A percentile compares a stretch with the other conserved stretches of the same genome.
Evolutionary conservation across 2,797 vertebrate genomes (phyloP).

Genomic region (Tinamus major): DNA sequence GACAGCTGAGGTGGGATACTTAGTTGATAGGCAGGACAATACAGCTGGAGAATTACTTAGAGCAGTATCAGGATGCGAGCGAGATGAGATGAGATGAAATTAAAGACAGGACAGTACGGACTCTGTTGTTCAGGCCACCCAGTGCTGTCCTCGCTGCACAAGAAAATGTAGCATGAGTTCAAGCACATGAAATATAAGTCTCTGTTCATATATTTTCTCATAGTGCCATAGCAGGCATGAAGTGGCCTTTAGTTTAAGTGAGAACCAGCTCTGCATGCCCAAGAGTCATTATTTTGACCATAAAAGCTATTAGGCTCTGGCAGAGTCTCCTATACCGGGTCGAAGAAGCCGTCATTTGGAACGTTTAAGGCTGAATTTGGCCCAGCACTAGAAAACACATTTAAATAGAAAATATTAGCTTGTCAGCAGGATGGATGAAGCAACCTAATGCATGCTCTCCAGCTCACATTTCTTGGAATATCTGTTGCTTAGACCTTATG

Average conservation of each 20-base stretch:
- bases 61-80: not conserved
- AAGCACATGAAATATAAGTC: not conserved
- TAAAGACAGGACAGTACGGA: not conserved
- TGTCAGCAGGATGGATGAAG: not conserved
- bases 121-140: not conserved
- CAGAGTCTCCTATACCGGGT: not conserved
- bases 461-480: not conserved
- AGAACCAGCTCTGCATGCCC: not conserved
- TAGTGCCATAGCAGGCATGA: not conserved
- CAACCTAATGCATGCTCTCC: not conserved
- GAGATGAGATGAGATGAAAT: not conserved
- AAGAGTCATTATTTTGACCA: not conserved
- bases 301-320: not conserved
- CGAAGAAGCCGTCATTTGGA: not conserved
- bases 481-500: not conserved
- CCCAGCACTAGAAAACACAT: not conserved
- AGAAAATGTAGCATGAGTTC: not conserved
- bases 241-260: constrained; percentile 6
- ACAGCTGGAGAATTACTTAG: not conserved
- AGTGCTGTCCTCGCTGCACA: not conserved
- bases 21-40: not conserved
- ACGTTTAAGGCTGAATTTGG: not conserved
- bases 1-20: not conserved
- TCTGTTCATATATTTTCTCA: not conserved
- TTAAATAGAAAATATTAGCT: not conserved